Evolutionary conservation across 2,797 vertebrate species (phyloP).

Genomic region (Mareca penelope): DNA sequence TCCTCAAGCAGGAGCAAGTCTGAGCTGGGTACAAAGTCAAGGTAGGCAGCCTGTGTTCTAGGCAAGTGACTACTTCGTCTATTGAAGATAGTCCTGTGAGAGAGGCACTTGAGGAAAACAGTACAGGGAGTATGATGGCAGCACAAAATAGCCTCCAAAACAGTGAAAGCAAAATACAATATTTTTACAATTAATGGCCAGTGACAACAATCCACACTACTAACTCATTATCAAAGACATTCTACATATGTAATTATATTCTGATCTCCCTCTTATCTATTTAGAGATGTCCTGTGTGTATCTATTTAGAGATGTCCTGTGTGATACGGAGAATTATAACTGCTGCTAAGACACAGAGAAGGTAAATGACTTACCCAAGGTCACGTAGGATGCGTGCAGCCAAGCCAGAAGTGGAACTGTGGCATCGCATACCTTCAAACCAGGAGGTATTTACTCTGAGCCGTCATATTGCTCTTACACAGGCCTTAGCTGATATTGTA

Average conservation of each 20-base stretch:
- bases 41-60: background rate
- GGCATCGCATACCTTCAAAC: background rate
- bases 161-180: background rate
- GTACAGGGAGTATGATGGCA: background rate
- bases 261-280: background rate
- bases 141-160: background rate
- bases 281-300: background rate
- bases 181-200: background rate
- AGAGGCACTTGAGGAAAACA: background rate
- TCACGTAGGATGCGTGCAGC: background rate
- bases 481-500: background rate
- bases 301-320: background rate
- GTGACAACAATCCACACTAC: background rate
- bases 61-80: background rate
- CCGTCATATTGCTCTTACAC: background rate
- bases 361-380: background rate
- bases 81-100: background rate
- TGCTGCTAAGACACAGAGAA: background rate
- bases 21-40: background rate
- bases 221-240: background rate
- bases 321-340: background rate
- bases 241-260: background rate
- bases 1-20: background rate
- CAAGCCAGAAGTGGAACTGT: background rate
- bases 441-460: rapidly evolving